Evolutionary conservation across 1,140 invertebrate genomes (phyloP), one percentile per base, ranked within the genome.

Genomic region (Archivesica marissinica): DNA sequence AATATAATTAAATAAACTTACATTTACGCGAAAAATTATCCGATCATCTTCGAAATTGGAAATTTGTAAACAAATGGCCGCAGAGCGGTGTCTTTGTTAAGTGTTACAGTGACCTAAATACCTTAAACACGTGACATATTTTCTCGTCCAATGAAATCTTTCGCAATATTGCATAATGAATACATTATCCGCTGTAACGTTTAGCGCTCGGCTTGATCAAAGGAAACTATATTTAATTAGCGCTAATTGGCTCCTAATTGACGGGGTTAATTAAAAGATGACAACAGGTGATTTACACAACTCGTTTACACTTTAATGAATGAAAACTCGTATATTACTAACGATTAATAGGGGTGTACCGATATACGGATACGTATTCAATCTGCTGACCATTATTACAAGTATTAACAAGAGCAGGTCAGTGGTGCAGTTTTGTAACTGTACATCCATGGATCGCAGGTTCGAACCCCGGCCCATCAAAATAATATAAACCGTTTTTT

Each of bases 161-260:
- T 72, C 80, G 80, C 66, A 83, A 83, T 75, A 72, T 83, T 83
- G 70, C 80, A 83, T 83, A 83, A 83, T 83, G 80, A 83, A 83
- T 83, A 83, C 70, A 83, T 83, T 83, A 83, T 15, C 4, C 35
- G 44, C 23, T 20, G 52, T 15, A 33, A 20, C 23, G 41, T 39
- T 41, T 20, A 66, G 39, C 23, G 11, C 47, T 77, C 83, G 13
- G 30, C 61, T 56, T 84, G 77, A 39, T 54, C 75, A 38, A 38
- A 66, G 61, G 23, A 52, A 9, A n/a, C 50, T 11, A n/a, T n/a
- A 56, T 56, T 56, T 56, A 23, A 23, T 47, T 47, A 20, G 20
- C 52, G 35, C 20, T 39, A 41, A 72, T 33, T 72, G n/a, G 13
- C 9, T 33, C 6, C 11, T 4, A 72, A 39, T n/a, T 72, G 35